Evolutionary conservation across 2,113 vertebrate species (phyloP).

Genomic region (Passer montanus): DNA sequence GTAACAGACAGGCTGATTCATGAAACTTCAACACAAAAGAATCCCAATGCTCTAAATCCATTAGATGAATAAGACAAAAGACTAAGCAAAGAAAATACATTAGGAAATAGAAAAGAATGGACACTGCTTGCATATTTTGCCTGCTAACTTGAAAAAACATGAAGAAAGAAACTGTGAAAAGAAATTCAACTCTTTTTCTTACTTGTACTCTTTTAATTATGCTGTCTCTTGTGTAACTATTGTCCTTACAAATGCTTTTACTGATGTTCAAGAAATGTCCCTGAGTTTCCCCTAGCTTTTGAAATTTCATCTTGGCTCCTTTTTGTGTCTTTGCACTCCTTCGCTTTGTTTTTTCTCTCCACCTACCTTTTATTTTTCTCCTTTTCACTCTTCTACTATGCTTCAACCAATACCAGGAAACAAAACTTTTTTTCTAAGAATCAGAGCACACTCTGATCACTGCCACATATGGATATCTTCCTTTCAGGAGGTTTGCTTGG

Average conservation of each 20-base stretch:
- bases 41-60: constrained; percentile 23
- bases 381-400: constrained; percentile 19
- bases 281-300: constrained; percentile 26
- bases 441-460: constrained; percentile 43
- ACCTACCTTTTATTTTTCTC: constrained; percentile 26
- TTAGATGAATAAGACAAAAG: constrained; percentile 46
- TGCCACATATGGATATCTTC: constrained; percentile 71
- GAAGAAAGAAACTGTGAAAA: constrained; percentile 7
- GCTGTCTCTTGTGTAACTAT: not conserved
- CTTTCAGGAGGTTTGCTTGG: constrained; percentile 65
- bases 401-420: constrained; percentile 57
- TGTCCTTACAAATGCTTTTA: constrained; percentile 14
- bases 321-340: not conserved
- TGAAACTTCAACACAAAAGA: constrained; percentile 39
- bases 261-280: constrained; percentile 17
- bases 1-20: constrained; percentile 33
- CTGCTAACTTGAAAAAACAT: constrained; percentile 18
- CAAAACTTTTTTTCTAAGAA: constrained; percentile 65
- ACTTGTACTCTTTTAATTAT: constrained; percentile 24
- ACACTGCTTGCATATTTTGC: constrained; percentile 23
- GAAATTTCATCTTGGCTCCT: constrained; percentile 18
- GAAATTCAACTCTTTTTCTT: not conserved
- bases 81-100: constrained; percentile 11
- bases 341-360: constrained; percentile 6
- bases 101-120: constrained; percentile 17